A percentile compares a stretch with the other conserved stretches of the same genome.
These are phyloP conservation scores for Glyphotaelius pellucidus DNA, from an alignment of 2,888 invertebrate species.

Conservation along the genomic window DNA sequence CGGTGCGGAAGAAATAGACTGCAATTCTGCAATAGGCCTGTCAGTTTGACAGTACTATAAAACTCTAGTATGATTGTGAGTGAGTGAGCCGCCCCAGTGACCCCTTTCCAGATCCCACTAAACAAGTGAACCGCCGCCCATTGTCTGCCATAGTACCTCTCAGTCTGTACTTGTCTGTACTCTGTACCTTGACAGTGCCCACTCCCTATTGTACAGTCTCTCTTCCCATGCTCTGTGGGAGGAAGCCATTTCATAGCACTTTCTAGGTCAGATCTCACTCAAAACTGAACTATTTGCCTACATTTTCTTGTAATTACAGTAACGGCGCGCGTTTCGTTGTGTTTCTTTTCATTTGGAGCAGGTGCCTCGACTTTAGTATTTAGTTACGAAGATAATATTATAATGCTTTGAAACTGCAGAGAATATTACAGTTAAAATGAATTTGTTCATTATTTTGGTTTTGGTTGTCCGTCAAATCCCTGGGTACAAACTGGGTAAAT, in stretches of 20 bases:
- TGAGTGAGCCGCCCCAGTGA: background rate
- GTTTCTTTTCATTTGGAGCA: conserved; percentile 19
- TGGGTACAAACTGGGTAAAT: background rate
- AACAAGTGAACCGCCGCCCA: background rate
- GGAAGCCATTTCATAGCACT: background rate
- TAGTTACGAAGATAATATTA: background rate
- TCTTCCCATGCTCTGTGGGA: conserved; percentile 1
- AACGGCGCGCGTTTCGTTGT: background rate
- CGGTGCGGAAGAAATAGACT: background rate
- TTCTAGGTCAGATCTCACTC: conserved; percentile 29
- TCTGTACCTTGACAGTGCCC: background rate
- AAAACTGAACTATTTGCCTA: conserved; percentile 44
- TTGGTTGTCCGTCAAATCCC: background rate
- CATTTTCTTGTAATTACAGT: conserved; percentile 37
- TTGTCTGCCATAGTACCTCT: background rate
- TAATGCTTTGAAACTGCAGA: background rate
- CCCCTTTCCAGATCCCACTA: conserved; percentile 8
- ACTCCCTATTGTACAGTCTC: background rate
- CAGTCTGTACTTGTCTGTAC: background rate
- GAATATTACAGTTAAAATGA: background rate
- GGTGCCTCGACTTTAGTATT: background rate
- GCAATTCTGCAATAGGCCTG: background rate
- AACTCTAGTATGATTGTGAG: background rate
- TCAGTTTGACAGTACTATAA: background rate
- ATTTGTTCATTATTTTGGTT: background rate